These are phyloP conservation scores for Casuarius casuarius DNA, from an alignment of 2,113 vertebrate species.

Conservation along the genomic window DNA sequence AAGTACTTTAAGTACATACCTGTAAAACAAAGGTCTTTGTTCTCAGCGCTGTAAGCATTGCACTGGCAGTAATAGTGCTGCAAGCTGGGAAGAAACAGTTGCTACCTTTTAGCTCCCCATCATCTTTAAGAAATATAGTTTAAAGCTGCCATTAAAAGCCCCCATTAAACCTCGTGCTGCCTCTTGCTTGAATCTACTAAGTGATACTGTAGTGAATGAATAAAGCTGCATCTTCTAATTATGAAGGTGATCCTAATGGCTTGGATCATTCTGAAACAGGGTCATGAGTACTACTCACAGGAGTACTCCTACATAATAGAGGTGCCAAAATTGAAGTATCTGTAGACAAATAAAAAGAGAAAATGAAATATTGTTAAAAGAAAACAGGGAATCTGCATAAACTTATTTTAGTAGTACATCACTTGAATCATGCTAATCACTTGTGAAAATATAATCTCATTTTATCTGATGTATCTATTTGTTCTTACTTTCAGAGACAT, in stretches of 20 bases:
- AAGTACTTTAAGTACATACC: background rate
- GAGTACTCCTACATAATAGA: background rate
- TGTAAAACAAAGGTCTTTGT: background rate
- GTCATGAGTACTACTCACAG: background rate
- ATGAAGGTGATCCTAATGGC: background rate
- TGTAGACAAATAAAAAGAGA: background rate
- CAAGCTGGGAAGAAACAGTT: background rate
- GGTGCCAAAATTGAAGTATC: background rate
- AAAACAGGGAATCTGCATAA: background rate
- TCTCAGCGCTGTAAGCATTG: background rate
- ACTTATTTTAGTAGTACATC: background rate
- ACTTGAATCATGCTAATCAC: background rate
- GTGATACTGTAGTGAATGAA: background rate
- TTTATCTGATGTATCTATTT: constrained; percentile 4
- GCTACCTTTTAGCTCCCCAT: fast-evolving
- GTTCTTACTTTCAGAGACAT: background rate
- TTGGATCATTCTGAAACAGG: background rate
- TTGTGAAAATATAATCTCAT: background rate
- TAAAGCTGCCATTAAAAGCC: background rate
- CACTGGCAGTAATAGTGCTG: background rate
- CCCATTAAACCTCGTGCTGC: background rate
- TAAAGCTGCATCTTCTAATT: background rate
- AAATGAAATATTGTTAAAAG: background rate
- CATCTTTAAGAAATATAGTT: background rate
- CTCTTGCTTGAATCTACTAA: background rate